Conservation (phyloP, 2,113 vertebrate genomes). For the Himantopus leucocephalus region DNA sequence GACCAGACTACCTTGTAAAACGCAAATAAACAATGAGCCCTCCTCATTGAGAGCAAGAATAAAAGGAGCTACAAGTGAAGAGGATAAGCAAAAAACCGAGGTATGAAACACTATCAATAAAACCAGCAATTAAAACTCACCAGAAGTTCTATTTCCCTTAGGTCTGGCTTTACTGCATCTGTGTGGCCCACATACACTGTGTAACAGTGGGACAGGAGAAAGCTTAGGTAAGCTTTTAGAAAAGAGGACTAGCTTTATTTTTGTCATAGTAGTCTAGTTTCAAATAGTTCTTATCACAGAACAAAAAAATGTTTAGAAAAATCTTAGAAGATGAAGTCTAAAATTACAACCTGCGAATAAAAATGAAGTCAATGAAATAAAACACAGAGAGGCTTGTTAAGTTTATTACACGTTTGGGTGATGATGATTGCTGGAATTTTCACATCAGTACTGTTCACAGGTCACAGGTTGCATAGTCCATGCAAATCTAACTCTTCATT, state of each 20-base stretch:
- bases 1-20: background rate
- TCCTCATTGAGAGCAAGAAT: background rate
- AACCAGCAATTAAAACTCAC: background rate
- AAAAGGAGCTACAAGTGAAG: background rate
- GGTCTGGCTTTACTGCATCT: background rate
- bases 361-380: background rate
- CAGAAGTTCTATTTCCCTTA: background rate
- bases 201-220: background rate
- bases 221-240: background rate
- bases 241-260: background rate
- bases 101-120: background rate
- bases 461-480: background rate
- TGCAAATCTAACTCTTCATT: background rate
- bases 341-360: background rate
- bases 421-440: background rate
- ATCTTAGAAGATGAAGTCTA: background rate
- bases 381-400: background rate
- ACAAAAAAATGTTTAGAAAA: background rate
- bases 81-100: background rate
- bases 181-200: rapidly evolving
- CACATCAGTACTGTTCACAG: background rate
- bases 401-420: background rate
- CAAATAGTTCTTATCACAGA: background rate
- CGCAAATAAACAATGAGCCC: background rate
- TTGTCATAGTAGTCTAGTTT: background rate